Base-by-base conservation (phyloP, 2,797 vertebrate genomes). In the Pelochelys cantorii region DNA sequence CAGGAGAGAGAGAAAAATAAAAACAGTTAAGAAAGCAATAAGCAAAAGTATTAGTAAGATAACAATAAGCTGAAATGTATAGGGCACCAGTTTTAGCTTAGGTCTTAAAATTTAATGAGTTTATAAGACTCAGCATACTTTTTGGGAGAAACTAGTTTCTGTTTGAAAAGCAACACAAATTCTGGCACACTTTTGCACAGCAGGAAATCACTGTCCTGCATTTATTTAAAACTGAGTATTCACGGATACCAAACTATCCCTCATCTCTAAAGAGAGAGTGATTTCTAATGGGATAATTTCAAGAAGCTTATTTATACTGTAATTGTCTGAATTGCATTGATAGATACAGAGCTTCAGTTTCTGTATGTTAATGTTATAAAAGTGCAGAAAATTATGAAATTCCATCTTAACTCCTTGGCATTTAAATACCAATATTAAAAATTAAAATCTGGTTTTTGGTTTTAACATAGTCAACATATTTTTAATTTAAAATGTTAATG, bases 141-240 rank as follows among this genome's bases (percentile, higher is more conserved):
- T 74, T 31, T 3, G 13, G 1, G 23, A 37, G 22, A 27, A 12
- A 14, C 25, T 86, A 56, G 11, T 68, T 95, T 91, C 37, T 37
- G 55, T 90, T 83, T 89, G 88, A 81, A 91, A 95, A 83, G 5
- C 12, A 79, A 10, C 0, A 25, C 22, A 5, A 53, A 53, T 81
- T 89, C 94, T 89, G 71, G 34, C 59, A 12, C 85, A 17, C 13
- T 81, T 94, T 86, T 90, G 59, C 17, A 53, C 31, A 92, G 71
- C 18, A 79, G 22, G 1, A 86, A 89, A n/a, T 83, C 94, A 87
- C n/a, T 91, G 88, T 20, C 80, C 7, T 29, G 31, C 29, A 12
- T 88, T 93, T 84, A 90, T 84, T 92, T 95, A 53, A 95, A 92
- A 83, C 29, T 5, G 11, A 85, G 27, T 2, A 11, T 86, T 87